Conservation (phyloP, 1,140 invertebrate species). For the Phenacoccus solenopsis region DNA sequence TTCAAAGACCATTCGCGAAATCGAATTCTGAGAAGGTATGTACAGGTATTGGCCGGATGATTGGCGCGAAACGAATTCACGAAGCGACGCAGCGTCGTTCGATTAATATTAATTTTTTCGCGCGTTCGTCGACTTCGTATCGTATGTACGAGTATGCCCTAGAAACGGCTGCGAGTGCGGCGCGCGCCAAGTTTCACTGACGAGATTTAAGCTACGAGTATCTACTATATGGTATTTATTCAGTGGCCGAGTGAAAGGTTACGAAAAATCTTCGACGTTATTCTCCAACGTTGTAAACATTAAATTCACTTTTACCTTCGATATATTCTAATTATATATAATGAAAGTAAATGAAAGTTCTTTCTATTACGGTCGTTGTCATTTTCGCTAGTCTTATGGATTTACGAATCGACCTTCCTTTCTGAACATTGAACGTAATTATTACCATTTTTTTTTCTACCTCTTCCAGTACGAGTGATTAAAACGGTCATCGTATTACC, state of each 20-base stretch:
- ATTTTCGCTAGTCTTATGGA: background rate
- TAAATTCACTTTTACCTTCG: conserved; percentile 18
- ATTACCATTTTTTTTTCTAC: background rate
- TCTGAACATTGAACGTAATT: background rate
- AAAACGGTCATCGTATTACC: background rate
- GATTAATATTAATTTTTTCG: no score
- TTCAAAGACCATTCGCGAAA: no score
- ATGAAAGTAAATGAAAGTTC: conserved; percentile 17
- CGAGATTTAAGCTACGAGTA: background rate
- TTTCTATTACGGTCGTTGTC: conserved; percentile 5
- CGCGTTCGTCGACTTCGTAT: no score
- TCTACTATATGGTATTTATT: background rate
- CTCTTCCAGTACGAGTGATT: no score
- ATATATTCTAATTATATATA: conserved; percentile 18
- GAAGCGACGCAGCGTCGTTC: no score
- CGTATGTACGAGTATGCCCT: background rate
- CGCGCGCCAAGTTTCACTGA: conserved; percentile 1
- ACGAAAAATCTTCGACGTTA: conserved; percentile 9
- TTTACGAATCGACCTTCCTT: background rate
- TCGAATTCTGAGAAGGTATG: no score
- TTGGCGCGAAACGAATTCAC: no score
- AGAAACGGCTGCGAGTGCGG: background rate
- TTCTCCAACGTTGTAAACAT: conserved; percentile 7
- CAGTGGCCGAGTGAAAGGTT: conserved; percentile 5
- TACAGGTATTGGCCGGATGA: no score